Evolutionary conservation across 2,888 invertebrate species (phyloP), one percentile per base, ranked within the genome.

Genomic region (Rhamphomyia laevipes): DNA sequence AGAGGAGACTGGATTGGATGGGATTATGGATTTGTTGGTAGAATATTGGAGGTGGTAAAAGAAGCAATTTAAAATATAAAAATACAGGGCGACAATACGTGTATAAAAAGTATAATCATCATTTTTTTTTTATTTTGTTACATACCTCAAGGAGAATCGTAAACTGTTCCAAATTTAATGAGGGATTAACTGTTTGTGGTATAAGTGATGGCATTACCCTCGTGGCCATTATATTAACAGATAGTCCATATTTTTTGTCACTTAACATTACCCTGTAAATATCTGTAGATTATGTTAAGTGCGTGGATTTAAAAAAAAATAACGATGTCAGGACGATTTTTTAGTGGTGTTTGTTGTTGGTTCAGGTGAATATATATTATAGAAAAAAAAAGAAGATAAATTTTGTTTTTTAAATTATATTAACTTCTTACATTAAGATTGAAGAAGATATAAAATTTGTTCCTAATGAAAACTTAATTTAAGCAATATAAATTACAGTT

Each of bases 161-260:
- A 65, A 89, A 90, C 70, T 90, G 86, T 56, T 89, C 87, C 61
- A 90, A 72, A 66, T 82, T 86, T 53, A 91, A 74, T 40, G 82
- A 79, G 13, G 93, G 89, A 71, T 93, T 94, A 51, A 95, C 85
- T 2, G 92, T 87, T 66, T 91, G 91, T 17, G 95, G 95, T 50
- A 93, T 82, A 47, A 96, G 76, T 13, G 88, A 81, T 9, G 95
- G 96, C 80, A 96, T 86, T 61, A 94, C 90, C 64, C 88, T 83
- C 12, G 89, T 91, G 9, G 95, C 95, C 83, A 96, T 88, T 60
- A 93, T 76, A 65, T 85, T 90, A 44, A 92, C 84, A 4, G 88
- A 87, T 57, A 96, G 73, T 38, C 91, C 93, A 69, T 88, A 94
- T 64, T 84, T 88, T 69, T 86, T 87, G 70, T 95, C 93, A 65